These are phyloP conservation scores for Thunnus thynnus DNA, from an alignment of 2,113 vertebrate species.

Conservation along the genomic window DNA sequence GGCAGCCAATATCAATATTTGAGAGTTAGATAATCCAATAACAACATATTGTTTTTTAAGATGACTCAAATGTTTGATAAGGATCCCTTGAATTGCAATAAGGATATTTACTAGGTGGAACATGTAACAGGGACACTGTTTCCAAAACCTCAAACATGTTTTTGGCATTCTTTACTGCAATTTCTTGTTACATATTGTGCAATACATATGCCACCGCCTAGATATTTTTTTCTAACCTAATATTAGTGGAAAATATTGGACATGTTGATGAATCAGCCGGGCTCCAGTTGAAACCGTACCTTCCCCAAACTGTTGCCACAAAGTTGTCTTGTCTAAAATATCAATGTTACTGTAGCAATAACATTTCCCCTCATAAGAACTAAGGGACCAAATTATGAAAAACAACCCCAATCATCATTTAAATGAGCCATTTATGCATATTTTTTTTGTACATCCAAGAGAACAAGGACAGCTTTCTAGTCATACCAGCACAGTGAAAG, in stretches of 20 bases:
- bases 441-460: neutral
- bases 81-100: too few species aligned
- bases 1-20: too few species aligned
- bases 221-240: too few species aligned
- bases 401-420: neutral
- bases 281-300: neutral
- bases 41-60: too few species aligned
- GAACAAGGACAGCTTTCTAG: neutral
- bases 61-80: too few species aligned
- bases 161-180: too few species aligned
- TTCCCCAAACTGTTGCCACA: neutral
- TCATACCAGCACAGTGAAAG: neutral
- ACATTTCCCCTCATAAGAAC: neutral
- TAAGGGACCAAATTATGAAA: neutral
- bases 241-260: neutral
- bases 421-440: neutral
- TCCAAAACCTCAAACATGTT: too few species aligned
- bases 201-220: too few species aligned
- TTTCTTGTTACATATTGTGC: too few species aligned
- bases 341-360: constrained; percentile 1
- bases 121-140: neutral
- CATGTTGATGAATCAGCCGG: neutral
- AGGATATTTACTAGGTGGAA: too few species aligned
- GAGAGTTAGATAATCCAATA: too few species aligned
- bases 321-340: neutral